Evolutionary conservation across 1,140 invertebrate genomes (phyloP), one percentile per base, ranked within the genome.

Genomic region (Achatina immaculata): DNA sequence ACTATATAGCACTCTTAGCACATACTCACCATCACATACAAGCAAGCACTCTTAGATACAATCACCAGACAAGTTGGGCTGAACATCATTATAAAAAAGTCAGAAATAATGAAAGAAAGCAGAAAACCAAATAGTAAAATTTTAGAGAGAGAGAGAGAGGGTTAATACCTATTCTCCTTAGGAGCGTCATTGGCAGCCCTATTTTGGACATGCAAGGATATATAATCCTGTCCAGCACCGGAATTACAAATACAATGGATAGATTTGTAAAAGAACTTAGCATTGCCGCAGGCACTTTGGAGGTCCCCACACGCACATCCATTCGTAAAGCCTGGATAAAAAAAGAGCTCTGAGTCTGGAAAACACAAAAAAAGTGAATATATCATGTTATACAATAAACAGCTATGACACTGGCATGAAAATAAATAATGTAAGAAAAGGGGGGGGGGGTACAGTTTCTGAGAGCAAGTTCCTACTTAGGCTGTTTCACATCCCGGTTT

Each of bases 231-330:
- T 92, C 92, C 82, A 92, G 88, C 14, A 92, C 80, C 9, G 92
- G 92, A 68, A 92, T 90, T n/a, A 92, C 86, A 9, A 92, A 82
- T 11, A 92, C 82, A 28, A 92, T 89, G 51, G 92, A 90, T 16
- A 91, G 80, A 40, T 91, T 89, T 81, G 92, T 90, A 78, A 92
- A 92, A 43, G 92, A 81, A 72, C 90, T 91, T 28, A 92, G 83
- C 80, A 90, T 90, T 31, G 92, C 91, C 43, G 90, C 91, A 21
- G 92, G 92, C 62, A 92, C 89, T 34, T 85, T 84, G 65, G 80
- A 76, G 28, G 71, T 72, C 0, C 85, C 85, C 0, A 89, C 79
- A 11, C 73, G 55, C 6, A 88, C 83, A 74, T 89, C 80, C 87
- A 90, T 86, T 24, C 87, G 71, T 69, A 86, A 84, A 48, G 83